A percentile compares a stretch with the other conserved stretches of the same genome.
Conservation (phyloP, 2,797 vertebrate genomes). For the Phrynocephalus forsythii region DNA sequence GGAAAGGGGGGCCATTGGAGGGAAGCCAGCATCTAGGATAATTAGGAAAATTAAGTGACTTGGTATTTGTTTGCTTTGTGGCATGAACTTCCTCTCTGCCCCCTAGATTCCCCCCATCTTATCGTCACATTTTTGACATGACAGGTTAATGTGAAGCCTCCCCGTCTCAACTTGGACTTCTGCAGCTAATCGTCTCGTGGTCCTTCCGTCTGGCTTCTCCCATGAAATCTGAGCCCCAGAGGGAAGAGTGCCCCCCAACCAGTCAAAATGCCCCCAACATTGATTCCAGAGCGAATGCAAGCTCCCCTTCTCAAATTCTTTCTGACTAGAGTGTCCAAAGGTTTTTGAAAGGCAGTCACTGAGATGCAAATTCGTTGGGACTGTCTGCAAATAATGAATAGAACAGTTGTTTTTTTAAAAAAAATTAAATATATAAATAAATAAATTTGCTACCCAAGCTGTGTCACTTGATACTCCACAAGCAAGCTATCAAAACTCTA, state of each 20-base stretch:
- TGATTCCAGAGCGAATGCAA: fast-evolving
- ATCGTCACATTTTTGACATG: constrained; percentile 58
- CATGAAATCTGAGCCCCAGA: constrained; percentile 79
- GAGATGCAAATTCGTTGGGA: background rate
- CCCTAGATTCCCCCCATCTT: constrained; percentile 56
- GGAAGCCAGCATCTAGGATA: constrained; percentile 66
- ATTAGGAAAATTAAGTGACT: constrained; percentile 78
- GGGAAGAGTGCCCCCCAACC: constrained; percentile 35
- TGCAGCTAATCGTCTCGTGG: constrained; percentile 82
- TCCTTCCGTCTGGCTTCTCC: constrained; percentile 74
- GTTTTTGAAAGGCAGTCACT: background rate
- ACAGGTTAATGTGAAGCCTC: constrained; percentile 76
- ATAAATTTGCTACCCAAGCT: background rate
- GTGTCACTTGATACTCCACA: background rate
- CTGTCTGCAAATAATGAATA: background rate
- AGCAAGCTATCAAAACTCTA: background rate
- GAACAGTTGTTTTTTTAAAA: background rate
- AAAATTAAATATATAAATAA: background rate
- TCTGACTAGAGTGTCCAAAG: background rate
- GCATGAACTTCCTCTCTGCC: constrained; percentile 69
- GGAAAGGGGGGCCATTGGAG: constrained; percentile 53
- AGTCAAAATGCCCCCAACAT: background rate
- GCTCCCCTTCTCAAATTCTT: background rate
- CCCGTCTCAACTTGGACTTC: constrained; percentile 73
- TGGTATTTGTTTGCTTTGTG: constrained; percentile 60